Evolutionary conservation across 2,113 vertebrate species (phyloP).

Genomic region (Oceanites oceanicus): DNA sequence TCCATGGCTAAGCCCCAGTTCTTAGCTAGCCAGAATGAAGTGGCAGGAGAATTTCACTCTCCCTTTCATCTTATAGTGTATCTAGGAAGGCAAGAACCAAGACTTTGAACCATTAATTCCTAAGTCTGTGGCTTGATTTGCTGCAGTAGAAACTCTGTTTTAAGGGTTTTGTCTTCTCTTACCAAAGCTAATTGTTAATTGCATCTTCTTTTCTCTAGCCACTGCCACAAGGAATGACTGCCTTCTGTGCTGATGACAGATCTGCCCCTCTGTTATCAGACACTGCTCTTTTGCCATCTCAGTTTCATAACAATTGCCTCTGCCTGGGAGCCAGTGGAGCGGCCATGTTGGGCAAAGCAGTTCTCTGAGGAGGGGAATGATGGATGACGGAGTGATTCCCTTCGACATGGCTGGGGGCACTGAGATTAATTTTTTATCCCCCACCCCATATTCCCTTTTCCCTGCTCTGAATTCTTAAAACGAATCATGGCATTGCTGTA

Average conservation of each 20-base stretch:
- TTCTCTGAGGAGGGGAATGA: not conserved
- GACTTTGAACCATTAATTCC: not conserved
- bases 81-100: conserved; percentile 25
- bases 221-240: conserved; percentile 4
- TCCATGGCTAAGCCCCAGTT: conserved; percentile 18
- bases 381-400: not conserved
- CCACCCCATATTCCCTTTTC: not conserved
- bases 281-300: conserved; percentile 22
- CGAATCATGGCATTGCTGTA: not conserved
- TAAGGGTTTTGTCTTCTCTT: conserved; percentile 29
- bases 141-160: not conserved
- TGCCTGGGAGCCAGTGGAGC: not conserved
- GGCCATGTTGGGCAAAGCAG: not conserved
- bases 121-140: conserved; percentile 24
- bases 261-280: conserved; percentile 13
- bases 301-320: not conserved
- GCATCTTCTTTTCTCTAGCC: conserved; percentile 26
- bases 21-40: conserved; percentile 12
- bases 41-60: conserved; percentile 3
- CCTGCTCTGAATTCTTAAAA: not conserved
- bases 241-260: conserved; percentile 47
- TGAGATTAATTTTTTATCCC: not conserved
- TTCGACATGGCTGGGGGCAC: not conserved
- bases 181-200: conserved; percentile 62
- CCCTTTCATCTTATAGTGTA: conserved; percentile 19